These are phyloP conservation scores for Erebia palarica DNA, from an alignment of 2,888 invertebrate genomes.

Conservation along the genomic window DNA sequence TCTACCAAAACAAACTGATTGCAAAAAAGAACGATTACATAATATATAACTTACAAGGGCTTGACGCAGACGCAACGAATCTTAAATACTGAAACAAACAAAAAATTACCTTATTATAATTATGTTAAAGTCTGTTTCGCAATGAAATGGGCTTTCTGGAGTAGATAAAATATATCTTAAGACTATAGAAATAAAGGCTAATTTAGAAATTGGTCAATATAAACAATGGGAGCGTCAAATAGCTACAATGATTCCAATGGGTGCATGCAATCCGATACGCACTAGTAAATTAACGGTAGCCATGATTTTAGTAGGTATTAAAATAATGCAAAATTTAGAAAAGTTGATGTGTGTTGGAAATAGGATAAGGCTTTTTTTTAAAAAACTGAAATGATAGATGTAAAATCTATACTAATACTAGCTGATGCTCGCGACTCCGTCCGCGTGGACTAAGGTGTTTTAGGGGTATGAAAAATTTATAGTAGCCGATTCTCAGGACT, in stretches of 20 bases:
- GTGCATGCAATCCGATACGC: slow-evolving; percentile 39
- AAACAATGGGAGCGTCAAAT: slow-evolving; percentile 35
- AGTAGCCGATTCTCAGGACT: too few species aligned
- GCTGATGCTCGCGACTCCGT: too few species aligned
- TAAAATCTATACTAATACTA: too few species aligned
- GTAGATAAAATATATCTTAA: slow-evolving; percentile 21
- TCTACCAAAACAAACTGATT: slow-evolving; percentile 30
- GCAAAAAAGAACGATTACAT: slow-evolving; percentile 24
- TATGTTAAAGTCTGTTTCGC: not conserved
- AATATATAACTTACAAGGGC: slow-evolving; percentile 27
- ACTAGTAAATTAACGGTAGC: slow-evolving; percentile 36
- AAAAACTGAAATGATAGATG: too few species aligned
- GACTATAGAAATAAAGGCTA: slow-evolving; percentile 7
- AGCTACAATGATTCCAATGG: slow-evolving; percentile 27
- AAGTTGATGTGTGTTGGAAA: too few species aligned
- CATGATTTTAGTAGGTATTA: slow-evolving; percentile 12
- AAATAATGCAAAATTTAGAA: not conserved
- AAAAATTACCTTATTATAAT: not conserved
- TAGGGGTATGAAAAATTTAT: too few species aligned
- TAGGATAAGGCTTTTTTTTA: too few species aligned
- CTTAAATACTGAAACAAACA: slow-evolving; percentile 12
- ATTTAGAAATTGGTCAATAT: slow-evolving; percentile 8
- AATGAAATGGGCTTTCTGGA: not conserved
- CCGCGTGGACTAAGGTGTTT: too few species aligned
- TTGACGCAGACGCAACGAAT: slow-evolving; percentile 29